Evolutionary conservation across 1,140 invertebrate genomes (phyloP), one percentile per base, ranked within the genome.

Genomic region (Drosophila bocki): DNA sequence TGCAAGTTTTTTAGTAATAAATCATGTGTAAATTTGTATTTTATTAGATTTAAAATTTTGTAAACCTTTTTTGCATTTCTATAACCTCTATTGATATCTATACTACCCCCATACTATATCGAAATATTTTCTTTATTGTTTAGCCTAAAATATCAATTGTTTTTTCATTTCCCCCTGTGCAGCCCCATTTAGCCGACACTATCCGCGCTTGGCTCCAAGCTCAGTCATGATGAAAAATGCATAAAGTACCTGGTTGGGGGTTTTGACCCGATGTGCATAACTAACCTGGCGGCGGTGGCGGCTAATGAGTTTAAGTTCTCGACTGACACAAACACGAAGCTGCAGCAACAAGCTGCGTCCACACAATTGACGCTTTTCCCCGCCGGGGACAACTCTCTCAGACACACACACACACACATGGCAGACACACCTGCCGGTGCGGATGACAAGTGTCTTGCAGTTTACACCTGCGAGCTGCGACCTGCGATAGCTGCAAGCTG

Each of bases 251-350:
- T 59, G 74, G 54, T 35, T 72, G 29, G 70, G 37, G 63, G 33
- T 39, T 45, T 74, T 77, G 75, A 60, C 74, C 63, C 44, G 63
- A 56, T 75, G 58, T 83, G 80, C 80, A 80, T 88, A 75, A 72
- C 68, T 83, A 80, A 88, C 61, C 77, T 71, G 76, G 42, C 75
- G 83, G 84, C 80, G 77, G 78, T 72, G 70, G 84, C 84, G 67
- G 84, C 84, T 87, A 87, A 87, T 87, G 84, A 87, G 84, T 87
- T 87, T 90, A 90, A 87, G 85, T 84, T 84, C 84, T 88, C 71
- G 70, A 83, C 84, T 80, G 69, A 72, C 75, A 77, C 62, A 77
- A 58, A 56, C 74, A 67, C 41, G 33, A 26, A 45, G 35, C 22
- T 41, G 48, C 65, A 58, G 65, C 65, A 57, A 71, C 71, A 69